These are phyloP conservation scores for Agrochola macilenta DNA, from an alignment of 2,888 invertebrate genomes.

Conservation along the genomic window DNA sequence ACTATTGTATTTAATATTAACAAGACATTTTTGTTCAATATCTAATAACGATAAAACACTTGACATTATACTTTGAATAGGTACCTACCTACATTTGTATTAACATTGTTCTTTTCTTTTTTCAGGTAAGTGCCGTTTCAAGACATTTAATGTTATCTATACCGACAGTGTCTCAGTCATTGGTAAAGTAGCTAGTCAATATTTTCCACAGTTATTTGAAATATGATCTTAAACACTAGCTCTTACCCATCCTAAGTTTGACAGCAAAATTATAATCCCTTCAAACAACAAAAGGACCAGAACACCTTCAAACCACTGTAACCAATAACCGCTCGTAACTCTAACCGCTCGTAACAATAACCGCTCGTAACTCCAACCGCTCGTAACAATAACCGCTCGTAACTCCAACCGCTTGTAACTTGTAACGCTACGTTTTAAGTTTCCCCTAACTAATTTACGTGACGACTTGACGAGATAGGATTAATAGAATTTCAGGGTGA, in stretches of 20 bases:
- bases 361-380: not conserved
- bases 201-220: not conserved
- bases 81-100: not conserved
- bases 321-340: not conserved
- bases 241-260: too few relatives aligned
- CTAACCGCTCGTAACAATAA: too few relatives aligned
- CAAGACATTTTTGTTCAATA: not conserved
- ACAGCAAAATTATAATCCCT: not conserved
- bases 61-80: not conserved
- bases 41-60: not conserved
- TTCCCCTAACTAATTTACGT: slow-evolving; percentile 81
- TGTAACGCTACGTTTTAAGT: slow-evolving; percentile 71
- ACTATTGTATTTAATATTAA: not conserved
- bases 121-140: slow-evolving; percentile 49
- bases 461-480: slow-evolving; percentile 79
- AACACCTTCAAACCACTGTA: not conserved
- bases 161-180: not conserved
- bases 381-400: not conserved
- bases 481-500: slow-evolving; percentile 80
- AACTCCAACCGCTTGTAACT: slow-evolving; percentile 28
- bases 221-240: not conserved
- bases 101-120: slow-evolving; percentile 10
- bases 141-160: not conserved
- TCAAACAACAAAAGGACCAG: not conserved
- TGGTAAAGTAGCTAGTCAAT: slow-evolving; percentile 23